These are phyloP conservation scores for Ophiodon elongatus DNA, from an alignment of 2,113 vertebrate species.

Conservation along the genomic window DNA sequence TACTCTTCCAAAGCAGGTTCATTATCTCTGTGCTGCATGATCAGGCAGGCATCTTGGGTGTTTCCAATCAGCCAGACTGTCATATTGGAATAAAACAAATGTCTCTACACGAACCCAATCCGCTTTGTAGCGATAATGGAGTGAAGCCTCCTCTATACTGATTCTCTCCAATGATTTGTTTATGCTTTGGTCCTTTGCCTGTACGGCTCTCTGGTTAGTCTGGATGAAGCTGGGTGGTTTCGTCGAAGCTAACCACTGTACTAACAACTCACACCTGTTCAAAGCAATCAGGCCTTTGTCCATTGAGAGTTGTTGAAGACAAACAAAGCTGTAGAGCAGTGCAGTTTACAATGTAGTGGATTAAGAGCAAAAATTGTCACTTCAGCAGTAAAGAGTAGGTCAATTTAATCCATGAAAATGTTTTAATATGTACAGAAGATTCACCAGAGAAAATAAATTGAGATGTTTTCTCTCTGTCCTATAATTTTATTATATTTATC, in stretches of 20 bases:
- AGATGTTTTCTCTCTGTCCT: background rate
- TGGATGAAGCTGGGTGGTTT: slow-evolving; percentile 76
- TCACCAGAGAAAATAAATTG: background rate
- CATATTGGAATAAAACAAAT: slow-evolving; percentile 29
- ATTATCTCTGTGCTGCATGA: slow-evolving; percentile 64
- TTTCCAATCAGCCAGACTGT: slow-evolving; percentile 30
- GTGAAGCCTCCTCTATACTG: slow-evolving; percentile 49
- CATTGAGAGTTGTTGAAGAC: background rate
- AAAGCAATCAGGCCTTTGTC: slow-evolving; percentile 17
- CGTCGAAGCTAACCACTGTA: slow-evolving; percentile 39
- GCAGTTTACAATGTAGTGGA: background rate
- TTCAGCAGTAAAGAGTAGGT: background rate
- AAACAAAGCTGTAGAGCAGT: background rate
- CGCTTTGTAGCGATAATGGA: slow-evolving; percentile 39
- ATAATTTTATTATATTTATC: background rate
- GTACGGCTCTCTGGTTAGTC: slow-evolving; percentile 53
- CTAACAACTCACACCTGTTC: slow-evolving; percentile 38
- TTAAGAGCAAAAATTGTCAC: background rate
- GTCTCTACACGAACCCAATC: slow-evolving; percentile 20
- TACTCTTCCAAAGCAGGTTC: slow-evolving; percentile 43
- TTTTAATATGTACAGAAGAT: background rate
- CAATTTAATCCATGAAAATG: background rate
- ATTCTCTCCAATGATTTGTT: slow-evolving; percentile 44
- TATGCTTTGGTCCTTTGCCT: slow-evolving; percentile 62
- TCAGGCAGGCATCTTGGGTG: slow-evolving; percentile 43